phyloP scores from a whole-genome alignment of 2,797 vertebrate genomes.

The Mionectes olivaceus region DNA sequence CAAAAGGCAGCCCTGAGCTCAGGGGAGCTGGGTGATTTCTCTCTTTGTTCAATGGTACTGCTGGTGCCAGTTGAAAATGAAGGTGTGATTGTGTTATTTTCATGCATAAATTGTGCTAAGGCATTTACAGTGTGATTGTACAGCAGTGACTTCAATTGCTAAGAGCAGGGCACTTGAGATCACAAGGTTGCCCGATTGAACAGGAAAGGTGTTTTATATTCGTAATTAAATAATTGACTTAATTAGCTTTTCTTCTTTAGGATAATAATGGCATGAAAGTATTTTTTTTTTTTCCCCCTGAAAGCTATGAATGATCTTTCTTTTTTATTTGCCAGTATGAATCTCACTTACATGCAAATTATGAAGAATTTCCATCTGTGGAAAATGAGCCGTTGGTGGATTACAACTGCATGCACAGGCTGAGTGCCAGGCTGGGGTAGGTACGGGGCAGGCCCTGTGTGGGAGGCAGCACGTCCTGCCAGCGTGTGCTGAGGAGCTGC shows the following conservation, averaged over 20 bases:
- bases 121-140: neutral
- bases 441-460: neutral
- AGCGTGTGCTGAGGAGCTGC: neutral
- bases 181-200: neutral
- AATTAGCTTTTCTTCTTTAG: neutral
- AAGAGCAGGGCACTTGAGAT: neutral
- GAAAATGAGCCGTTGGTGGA: slow-evolving; percentile 89
- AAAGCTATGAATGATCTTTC: neutral
- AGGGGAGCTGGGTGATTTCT: neutral
- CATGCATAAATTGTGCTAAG: neutral
- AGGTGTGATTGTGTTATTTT: neutral
- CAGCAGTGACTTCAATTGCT: neutral
- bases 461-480: neutral
- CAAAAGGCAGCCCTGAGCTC: neutral
- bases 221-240: neutral
- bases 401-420: slow-evolving; percentile 91
- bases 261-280: neutral
- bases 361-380: slow-evolving; percentile 92
- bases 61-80: neutral
- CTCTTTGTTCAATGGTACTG: neutral
- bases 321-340: slow-evolving; percentile 81
- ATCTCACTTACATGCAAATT: slow-evolving; percentile 83
- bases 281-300: neutral
- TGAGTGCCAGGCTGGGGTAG: slow-evolving; percentile 95
- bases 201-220: neutral